A percentile compares a stretch with the other conserved stretches of the same genome.
Evolutionary conservation across 2,888 invertebrate genomes (phyloP).

Genomic region (Hypercompe scribonia): DNA sequence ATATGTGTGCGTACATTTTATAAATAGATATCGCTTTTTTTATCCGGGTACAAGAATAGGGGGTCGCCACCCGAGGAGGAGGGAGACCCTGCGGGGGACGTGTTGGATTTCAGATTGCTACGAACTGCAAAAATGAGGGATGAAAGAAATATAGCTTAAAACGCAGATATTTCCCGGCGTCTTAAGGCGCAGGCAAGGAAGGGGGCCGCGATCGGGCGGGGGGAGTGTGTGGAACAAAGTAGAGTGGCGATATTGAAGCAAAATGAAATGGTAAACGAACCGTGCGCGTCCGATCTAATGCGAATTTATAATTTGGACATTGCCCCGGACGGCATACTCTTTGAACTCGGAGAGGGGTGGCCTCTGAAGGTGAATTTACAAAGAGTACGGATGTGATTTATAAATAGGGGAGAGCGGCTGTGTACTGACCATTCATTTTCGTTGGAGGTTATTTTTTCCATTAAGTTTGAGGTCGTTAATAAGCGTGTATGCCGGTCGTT

Average conservation of each 20-base stretch:
- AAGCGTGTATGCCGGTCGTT: conserved; percentile 62
- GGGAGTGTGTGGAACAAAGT: conserved; percentile 87
- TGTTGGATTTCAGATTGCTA: conserved; percentile 88
- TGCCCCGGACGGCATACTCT: conserved; percentile 81
- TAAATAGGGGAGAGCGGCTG: conserved; percentile 72
- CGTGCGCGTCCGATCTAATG: conserved; percentile 87
- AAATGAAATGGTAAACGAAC: conserved; percentile 87
- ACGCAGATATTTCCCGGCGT: conserved; percentile 87
- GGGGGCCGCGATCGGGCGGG: conserved; percentile 62
- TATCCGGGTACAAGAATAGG: conserved; percentile 86
- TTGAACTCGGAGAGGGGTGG: conserved; percentile 81
- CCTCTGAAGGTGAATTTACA: conserved; percentile 77
- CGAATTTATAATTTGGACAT: conserved; percentile 87
- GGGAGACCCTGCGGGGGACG: conserved; percentile 84
- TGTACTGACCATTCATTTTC: conserved; percentile 71
- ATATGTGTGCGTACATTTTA: conserved; percentile 84
- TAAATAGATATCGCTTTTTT: conserved; percentile 87
- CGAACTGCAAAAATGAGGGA: conserved; percentile 88
- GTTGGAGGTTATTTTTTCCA: conserved; percentile 69
- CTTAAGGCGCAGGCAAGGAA: conserved; percentile 75
- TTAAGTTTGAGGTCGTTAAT: conserved; percentile 71
- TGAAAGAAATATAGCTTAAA: conserved; percentile 88
- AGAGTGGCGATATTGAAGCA: conserved; percentile 86
- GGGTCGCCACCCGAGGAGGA: conserved; percentile 78
- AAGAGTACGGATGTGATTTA: conserved; percentile 83